These are phyloP conservation scores for Adelges cooleyi DNA, from an alignment of 1,140 invertebrate genomes.

Conservation along the genomic window DNA sequence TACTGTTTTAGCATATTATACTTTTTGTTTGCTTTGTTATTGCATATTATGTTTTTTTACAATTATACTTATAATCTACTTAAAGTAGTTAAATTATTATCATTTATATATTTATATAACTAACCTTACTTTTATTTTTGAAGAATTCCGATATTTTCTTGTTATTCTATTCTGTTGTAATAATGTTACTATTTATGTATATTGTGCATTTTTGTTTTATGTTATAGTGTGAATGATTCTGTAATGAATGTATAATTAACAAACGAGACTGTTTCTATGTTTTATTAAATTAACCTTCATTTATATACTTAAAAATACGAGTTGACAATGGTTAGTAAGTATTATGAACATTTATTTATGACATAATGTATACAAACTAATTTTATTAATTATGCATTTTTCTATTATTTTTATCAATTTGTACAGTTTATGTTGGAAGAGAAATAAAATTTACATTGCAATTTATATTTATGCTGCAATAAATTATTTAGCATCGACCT, in stretches of 20 bases:
- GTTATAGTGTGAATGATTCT: not conserved
- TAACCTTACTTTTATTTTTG: not conserved
- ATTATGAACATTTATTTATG: too few species aligned
- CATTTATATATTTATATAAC: not conserved
- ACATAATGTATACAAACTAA: too few species aligned
- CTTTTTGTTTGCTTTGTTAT: slow-evolving; percentile 21
- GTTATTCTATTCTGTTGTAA: slow-evolving; percentile 11
- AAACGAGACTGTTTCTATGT: slow-evolving; percentile 18
- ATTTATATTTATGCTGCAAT: too few species aligned
- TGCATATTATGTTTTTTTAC: not conserved
- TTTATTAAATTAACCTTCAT: not conserved
- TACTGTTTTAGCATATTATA: slow-evolving; percentile 8
- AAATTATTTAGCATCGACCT: too few species aligned
- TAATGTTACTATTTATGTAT: slow-evolving; percentile 6
- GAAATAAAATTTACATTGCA: too few species aligned
- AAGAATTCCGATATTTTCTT: not conserved
- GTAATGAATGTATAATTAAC: not conserved
- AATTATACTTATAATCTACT: slow-evolving; percentile 12
- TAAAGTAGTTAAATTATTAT: slow-evolving; percentile 1
- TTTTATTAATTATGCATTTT: too few species aligned
- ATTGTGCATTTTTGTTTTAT: not conserved
- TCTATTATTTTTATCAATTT: too few species aligned
- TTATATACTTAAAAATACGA: too few species aligned
- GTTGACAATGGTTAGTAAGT: too few species aligned
- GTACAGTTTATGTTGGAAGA: too few species aligned